Evolutionary conservation across 1,140 invertebrate species (phyloP).

Genomic region (Drosophila murphyi): DNA sequence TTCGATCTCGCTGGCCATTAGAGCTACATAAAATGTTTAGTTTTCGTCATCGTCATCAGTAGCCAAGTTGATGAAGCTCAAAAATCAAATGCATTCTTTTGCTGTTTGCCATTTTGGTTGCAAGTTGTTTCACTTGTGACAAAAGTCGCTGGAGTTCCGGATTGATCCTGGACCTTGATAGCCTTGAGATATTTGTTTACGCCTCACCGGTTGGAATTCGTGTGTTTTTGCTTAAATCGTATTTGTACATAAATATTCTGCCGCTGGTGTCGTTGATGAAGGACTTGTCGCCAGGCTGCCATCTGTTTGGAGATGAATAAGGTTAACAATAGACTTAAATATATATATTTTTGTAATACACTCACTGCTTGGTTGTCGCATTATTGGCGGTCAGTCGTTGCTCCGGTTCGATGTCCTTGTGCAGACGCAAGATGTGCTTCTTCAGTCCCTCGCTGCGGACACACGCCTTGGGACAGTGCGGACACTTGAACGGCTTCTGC

Average conservation of each 20-base stretch:
- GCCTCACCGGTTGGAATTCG: slow-evolving; percentile 26
- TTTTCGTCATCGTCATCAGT: background rate
- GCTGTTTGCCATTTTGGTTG: background rate
- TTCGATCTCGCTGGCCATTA: slow-evolving; percentile 25
- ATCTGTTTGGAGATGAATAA: slow-evolving; percentile 4
- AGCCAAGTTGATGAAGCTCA: background rate
- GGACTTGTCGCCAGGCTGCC: slow-evolving; percentile 27
- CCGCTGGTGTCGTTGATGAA: slow-evolving; percentile 24
- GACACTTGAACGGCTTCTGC: slow-evolving; percentile 42
- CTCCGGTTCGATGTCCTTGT: slow-evolving; percentile 37
- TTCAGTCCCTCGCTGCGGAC: slow-evolving; percentile 42
- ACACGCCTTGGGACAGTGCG: slow-evolving; percentile 42
- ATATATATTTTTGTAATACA: background rate
- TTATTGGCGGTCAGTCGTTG: background rate
- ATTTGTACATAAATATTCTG: slow-evolving; percentile 36
- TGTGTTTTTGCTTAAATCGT: slow-evolving; percentile 36
- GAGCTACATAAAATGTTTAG: slow-evolving; percentile 23
- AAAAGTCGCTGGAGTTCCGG: background rate
- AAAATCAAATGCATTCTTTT: slow-evolving; percentile 4
- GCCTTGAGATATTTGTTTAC: slow-evolving; percentile 6
- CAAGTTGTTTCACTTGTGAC: background rate
- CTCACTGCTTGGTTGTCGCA: slow-evolving; percentile 21
- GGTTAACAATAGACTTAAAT: background rate
- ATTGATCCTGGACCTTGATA: background rate
- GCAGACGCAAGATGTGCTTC: slow-evolving; percentile 40